Conservation (phyloP, 2,113 vertebrate species). For the Buteo buteo region DNA sequence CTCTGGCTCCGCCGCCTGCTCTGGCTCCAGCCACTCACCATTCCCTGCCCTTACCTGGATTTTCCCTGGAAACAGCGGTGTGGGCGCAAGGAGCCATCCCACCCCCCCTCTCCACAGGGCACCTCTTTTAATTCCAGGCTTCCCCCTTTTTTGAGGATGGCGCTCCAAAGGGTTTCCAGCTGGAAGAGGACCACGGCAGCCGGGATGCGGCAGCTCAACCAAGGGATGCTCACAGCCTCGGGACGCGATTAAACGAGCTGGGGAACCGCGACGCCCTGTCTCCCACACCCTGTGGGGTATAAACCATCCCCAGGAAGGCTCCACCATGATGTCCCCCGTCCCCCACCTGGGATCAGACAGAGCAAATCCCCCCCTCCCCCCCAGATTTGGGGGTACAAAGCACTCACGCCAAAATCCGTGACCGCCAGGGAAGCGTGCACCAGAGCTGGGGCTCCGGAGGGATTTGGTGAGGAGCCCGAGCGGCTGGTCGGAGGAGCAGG, state of each 20-base stretch:
- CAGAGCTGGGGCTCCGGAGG: fast-evolving
- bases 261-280: fast-evolving
- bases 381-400: fast-evolving
- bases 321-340: fast-evolving
- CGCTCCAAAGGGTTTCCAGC: neutral
- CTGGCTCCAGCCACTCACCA: fast-evolving
- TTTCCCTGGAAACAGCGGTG: fast-evolving
- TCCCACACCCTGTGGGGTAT: fast-evolving
- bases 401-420: neutral
- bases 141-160: neutral
- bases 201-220: fast-evolving
- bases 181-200: fast-evolving
- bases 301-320: neutral
- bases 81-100: neutral
- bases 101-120: neutral
- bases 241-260: fast-evolving
- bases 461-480: neutral
- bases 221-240: fast-evolving
- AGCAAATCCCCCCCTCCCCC: fast-evolving
- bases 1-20: fast-evolving
- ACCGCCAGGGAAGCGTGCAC: fast-evolving
- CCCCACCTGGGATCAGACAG: neutral
- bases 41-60: neutral
- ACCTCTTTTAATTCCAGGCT: neutral
- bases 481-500: fast-evolving